A percentile compares a stretch with the other conserved stretches of the same genome.
Evolutionary conservation across 2,113 vertebrate genomes (phyloP).

Genomic region (Neodon shergylaensis): DNA sequence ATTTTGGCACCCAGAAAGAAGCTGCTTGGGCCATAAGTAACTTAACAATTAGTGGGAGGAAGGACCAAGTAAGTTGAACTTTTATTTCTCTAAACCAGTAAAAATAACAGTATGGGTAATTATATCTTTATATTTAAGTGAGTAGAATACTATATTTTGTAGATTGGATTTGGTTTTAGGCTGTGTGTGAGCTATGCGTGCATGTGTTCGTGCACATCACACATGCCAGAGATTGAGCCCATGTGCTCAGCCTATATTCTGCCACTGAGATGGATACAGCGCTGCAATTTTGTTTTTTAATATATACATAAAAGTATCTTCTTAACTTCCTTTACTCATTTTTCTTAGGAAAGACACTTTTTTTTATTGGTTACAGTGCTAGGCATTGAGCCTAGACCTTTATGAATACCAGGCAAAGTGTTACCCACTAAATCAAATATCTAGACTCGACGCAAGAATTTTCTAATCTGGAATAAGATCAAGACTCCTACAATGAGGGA

Average conservation of each 20-base stretch:
- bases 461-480: not conserved
- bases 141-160: constrained; percentile 28
- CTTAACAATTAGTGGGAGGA: constrained; percentile 98
- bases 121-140: constrained; percentile 24
- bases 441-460: not conserved
- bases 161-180: not conserved
- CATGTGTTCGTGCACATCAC: too few relatives aligned
- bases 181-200: not conserved
- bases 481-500: not conserved
- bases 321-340: constrained; percentile 17
- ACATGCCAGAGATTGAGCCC: not conserved
- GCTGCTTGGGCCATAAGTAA: constrained; percentile 99
- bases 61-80: constrained; percentile 93
- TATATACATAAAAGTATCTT: not conserved
- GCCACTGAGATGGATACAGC: not conserved
- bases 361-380: not conserved
- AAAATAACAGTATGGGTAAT: not conserved
- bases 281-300: not conserved
- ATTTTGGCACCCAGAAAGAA: constrained; percentile 99
- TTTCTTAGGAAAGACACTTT: not conserved
- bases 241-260: not conserved
- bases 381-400: not conserved
- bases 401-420: not conserved
- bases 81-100: constrained; percentile 58
- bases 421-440: not conserved